Conservation (phyloP, 1,140 invertebrate genomes). For the Ceratitis capitata region DNA sequence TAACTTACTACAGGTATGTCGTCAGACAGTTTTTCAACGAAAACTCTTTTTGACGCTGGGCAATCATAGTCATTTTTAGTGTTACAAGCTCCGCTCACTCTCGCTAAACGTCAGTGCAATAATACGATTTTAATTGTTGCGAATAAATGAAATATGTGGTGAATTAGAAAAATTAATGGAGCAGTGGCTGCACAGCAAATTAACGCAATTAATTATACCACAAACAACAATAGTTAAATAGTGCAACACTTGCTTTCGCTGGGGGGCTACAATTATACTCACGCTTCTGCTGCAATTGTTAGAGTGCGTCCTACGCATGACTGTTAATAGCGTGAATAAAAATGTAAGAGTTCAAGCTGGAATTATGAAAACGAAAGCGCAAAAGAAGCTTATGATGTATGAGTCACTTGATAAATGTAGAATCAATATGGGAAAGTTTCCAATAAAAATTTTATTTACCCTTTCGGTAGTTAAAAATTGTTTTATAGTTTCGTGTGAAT, state of each 20-base stretch:
- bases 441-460: too few species aligned
- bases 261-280: not conserved
- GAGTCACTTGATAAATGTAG: too few species aligned
- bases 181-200: conserved; percentile 4
- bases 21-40: not conserved
- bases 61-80: not conserved
- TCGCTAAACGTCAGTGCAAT: not conserved
- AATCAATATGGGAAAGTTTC: too few species aligned
- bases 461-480: too few species aligned
- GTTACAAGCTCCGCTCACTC: not conserved
- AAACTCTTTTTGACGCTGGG: not conserved
- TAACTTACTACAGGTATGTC: not conserved
- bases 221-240: not conserved
- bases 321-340: too few species aligned
- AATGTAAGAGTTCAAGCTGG: too few species aligned
- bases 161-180: not conserved
- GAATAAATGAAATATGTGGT: not conserved
- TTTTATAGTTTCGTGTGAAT: too few species aligned
- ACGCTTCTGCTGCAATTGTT: too few species aligned
- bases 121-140: conserved; percentile 14
- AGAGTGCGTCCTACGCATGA: too few species aligned
- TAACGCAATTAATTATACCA: not conserved
- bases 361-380: too few species aligned
- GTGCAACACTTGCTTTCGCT: not conserved
- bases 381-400: too few species aligned